Percentiles rank a stretch among this genome's conserved stretches.
These are phyloP conservation scores for Helicoverpa armigera DNA, from an alignment of 1,140 invertebrate species.

Conservation along the genomic window DNA sequence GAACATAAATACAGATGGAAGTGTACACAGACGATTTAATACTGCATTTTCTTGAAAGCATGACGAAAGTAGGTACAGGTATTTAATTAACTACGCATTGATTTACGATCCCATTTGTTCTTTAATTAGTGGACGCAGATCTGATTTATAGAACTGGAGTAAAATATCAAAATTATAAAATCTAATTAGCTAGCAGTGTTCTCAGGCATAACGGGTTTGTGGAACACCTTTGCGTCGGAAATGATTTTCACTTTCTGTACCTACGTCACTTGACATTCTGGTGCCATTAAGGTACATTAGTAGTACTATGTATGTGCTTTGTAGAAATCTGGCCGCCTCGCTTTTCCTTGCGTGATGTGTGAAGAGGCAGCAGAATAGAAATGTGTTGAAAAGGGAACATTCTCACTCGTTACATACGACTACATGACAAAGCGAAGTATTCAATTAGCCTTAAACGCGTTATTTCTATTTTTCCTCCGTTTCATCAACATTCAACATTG, in stretches of 20 bases:
- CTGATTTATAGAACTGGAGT: slow-evolving; percentile 5
- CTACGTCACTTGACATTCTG: slow-evolving; percentile 26
- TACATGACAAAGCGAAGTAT: not conserved
- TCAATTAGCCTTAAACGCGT: not conserved
- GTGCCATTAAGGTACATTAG: slow-evolving; percentile 29
- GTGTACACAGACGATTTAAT: not conserved
- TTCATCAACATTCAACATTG: too few relatives aligned
- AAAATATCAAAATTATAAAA: slow-evolving; percentile 19
- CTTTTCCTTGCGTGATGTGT: slow-evolving; percentile 27
- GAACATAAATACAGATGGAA: not conserved
- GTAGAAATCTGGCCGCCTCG: slow-evolving; percentile 23
- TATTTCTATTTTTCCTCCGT: too few relatives aligned
- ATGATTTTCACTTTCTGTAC: slow-evolving; percentile 43
- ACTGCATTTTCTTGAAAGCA: slow-evolving; percentile 36
- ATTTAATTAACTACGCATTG: slow-evolving; percentile 27
- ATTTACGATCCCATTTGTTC: slow-evolving; percentile 16
- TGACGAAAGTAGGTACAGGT: slow-evolving; percentile 12
- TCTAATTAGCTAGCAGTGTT: slow-evolving; percentile 21
- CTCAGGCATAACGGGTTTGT: slow-evolving; percentile 18
- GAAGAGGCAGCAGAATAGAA: slow-evolving; percentile 21
- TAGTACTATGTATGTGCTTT: slow-evolving; percentile 34
- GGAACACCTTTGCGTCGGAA: slow-evolving; percentile 21
- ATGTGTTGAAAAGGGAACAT: slow-evolving; percentile 30
- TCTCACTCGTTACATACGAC: not conserved
- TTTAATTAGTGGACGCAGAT: not conserved